Conservation (phyloP, 2,888 invertebrate genomes). For the Phymatocera aterrima region DNA sequence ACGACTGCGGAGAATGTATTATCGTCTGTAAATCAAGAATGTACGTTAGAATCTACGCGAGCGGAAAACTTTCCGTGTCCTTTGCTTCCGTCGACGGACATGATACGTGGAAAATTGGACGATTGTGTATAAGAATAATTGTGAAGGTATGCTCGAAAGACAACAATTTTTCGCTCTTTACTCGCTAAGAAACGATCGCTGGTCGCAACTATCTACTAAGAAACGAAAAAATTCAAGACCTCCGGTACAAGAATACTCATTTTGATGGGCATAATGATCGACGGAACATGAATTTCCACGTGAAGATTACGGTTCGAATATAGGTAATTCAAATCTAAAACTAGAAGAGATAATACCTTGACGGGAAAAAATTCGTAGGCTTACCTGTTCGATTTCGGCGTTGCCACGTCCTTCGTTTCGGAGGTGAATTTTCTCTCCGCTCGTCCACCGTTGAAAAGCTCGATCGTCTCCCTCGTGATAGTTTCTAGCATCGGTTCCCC, state of each 20-base stretch:
- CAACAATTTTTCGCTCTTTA: no score
- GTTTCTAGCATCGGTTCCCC: conserved; percentile 82
- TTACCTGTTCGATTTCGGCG: conserved; percentile 72
- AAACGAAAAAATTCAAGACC: neutral
- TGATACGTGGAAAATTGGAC: neutral
- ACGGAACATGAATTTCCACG: no score
- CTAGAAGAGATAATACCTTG: no score
- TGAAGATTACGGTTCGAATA: no score
- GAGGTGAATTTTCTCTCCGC: conserved; percentile 81
- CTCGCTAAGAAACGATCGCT: no score
- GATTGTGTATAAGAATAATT: neutral
- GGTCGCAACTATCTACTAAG: neutral
- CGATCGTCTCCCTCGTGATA: conserved; percentile 81
- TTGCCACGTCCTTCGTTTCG: conserved; percentile 77
- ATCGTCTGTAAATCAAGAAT: no score
- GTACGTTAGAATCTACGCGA: neutral
- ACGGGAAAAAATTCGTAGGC: neutral
- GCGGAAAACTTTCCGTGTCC: neutral
- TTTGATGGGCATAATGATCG: no score
- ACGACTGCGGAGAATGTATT: no score
- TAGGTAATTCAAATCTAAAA: no score
- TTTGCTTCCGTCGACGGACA: neutral
- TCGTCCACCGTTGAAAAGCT: conserved; percentile 80
- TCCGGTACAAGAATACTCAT: neutral
- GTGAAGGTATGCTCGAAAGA: no score